Percentiles rank a stretch among this genome's conserved stretches.
Evolutionary conservation across 30 jellyfish, hydroid and myxozoan species (phyloP).

Genomic region (Aurelia sp.): DNA sequence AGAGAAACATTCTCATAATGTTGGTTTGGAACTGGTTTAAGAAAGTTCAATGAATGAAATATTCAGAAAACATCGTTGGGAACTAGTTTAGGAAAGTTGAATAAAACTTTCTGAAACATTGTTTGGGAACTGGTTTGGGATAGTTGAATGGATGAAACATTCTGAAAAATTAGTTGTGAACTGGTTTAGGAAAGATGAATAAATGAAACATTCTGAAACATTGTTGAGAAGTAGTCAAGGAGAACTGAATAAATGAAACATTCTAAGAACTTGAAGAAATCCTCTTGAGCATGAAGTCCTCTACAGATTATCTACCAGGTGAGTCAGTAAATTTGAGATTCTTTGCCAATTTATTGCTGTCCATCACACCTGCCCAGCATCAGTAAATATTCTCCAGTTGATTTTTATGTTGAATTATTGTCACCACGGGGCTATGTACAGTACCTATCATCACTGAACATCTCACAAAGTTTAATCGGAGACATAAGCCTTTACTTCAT

Average conservation of each 20-base stretch:
- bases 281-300: too few species aligned
- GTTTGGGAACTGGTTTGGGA: not conserved
- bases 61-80: not conserved
- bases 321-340: too few species aligned
- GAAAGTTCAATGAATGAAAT: not conserved
- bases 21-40: not conserved
- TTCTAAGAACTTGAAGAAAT: not conserved
- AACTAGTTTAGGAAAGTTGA: not conserved
- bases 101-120: not conserved
- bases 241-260: not conserved
- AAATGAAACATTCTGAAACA: not conserved
- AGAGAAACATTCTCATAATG: not conserved
- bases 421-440: not conserved
- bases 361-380: too few species aligned
- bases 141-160: not conserved
- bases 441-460: not conserved
- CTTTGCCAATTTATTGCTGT: too few species aligned
- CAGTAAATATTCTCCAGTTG: too few species aligned
- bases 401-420: too few species aligned
- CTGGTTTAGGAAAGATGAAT: not conserved
- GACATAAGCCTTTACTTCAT: not conserved
- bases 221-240: not conserved
- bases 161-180: not conserved
- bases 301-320: too few species aligned
- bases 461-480: slow-evolving; percentile 13